These are phyloP conservation scores for Hemistola chrysoprasaria DNA, from an alignment of 2,888 invertebrate genomes.

Conservation along the genomic window DNA sequence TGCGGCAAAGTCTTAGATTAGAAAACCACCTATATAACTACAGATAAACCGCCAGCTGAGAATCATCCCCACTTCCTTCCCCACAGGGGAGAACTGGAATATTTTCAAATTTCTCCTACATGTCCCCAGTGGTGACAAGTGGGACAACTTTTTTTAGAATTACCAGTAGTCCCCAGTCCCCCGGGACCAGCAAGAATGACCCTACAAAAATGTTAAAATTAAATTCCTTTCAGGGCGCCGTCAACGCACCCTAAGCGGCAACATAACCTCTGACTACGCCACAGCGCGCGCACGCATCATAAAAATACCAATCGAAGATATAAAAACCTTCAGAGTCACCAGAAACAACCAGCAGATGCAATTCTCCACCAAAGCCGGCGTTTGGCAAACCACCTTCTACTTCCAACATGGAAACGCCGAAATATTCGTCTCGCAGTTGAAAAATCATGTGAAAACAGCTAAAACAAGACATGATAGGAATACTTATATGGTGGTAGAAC, in stretches of 20 bases:
- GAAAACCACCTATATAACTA: too few species aligned
- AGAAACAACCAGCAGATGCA: conserved; percentile 72
- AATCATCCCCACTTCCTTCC: too few species aligned
- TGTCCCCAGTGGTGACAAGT: too few species aligned
- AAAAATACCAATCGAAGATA: conserved; percentile 61
- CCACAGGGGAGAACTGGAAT: too few species aligned
- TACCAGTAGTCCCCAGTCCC: too few species aligned
- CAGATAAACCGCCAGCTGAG: too few species aligned
- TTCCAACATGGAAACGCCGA: conserved; percentile 95
- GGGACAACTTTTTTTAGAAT: too few species aligned
- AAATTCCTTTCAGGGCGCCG: conserved; percentile 72
- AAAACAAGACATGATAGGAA: conserved; percentile 87
- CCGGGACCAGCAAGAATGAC: not conserved
- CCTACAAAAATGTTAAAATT: not conserved
- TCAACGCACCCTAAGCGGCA: conserved; percentile 83
- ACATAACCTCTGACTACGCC: conserved; percentile 70
- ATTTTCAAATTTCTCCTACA: too few species aligned
- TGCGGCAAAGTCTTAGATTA: too few species aligned
- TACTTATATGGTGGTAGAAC: conserved; percentile 84
- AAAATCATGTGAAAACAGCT: conserved; percentile 83
- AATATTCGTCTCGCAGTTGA: conserved; percentile 84
- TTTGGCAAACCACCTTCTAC: conserved; percentile 90
- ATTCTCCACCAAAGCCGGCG: conserved; percentile 69
- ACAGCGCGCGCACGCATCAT: conserved; percentile 68
- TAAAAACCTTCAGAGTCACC: conserved; percentile 66